Evolutionary conservation across 2,888 invertebrate species (phyloP), one percentile per base, ranked within the genome.

Genomic region (Drosophila meridiana): DNA sequence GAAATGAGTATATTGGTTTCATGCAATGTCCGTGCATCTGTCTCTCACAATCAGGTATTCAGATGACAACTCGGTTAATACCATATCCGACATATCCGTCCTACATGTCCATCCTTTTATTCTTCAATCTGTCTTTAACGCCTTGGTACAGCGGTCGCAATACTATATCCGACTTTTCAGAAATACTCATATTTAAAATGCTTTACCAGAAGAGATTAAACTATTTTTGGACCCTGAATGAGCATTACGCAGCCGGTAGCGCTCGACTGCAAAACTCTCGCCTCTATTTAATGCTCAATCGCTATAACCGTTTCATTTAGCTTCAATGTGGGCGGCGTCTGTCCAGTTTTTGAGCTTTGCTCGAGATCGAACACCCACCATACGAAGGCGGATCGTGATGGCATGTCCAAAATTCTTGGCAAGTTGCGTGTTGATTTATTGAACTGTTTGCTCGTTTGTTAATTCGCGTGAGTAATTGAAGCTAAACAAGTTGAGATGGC

Each of bases 381-480:
- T 13, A 20, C 20, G 50, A 50, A 34, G 32, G 32, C 50, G 20
- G 48, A 58, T 47, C 14, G 69, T 81, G 69, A 70, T 71, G 53
- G 57, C 70, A 48, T 68, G 52, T 43, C 73, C 74, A 81, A 60
- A 69, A 76, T 73, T 71, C 56, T 63, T 64, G 32, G 36, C 53
- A 14, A 68, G 76, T 74, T 83, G 67, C 64, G 68, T 61, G 68
- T 75, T 88, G 82, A 83, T 86, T 87, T 88, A 78, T 83, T 64
- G 73, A 45, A 64, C 48, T 65, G 43, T 63, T 76, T 62, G 52
- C 32, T 76, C 76, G 63, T 76, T 76, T 76, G 60, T 64, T 79
- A 64, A 74, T 76, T 73, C 28, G 68, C 36, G 34, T 83, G 87
- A 88, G 80, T 82, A 83, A 86, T 85, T 86, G 74, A 73, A 74